Conservation (phyloP, 1,140 invertebrate genomes). For the Drosophila lini region DNA sequence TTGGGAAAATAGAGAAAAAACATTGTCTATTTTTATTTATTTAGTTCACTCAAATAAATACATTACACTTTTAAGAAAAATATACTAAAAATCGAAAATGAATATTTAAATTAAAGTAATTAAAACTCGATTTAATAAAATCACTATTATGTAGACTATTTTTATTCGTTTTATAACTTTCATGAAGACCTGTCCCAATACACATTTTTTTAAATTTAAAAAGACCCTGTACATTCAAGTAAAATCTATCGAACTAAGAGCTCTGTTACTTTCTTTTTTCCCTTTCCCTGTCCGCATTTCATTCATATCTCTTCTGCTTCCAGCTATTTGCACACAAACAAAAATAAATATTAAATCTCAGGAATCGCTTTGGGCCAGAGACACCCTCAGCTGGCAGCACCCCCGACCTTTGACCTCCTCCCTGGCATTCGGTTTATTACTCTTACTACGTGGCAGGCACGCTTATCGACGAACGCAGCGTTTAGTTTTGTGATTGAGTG, state of each 20-base stretch:
- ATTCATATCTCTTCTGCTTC: constrained; percentile 64
- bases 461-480: constrained; percentile 72
- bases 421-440: constrained; percentile 43
- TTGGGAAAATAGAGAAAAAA: not conserved
- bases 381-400: constrained; percentile 10
- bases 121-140: too few relatives aligned
- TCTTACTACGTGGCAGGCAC: constrained; percentile 60
- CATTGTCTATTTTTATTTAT: too few relatives aligned
- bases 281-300: constrained; percentile 10
- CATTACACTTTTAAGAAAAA: too few relatives aligned
- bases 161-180: too few relatives aligned
- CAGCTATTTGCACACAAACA: constrained; percentile 83
- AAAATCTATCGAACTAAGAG: constrained; percentile 17
- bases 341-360: constrained; percentile 83
- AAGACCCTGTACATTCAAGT: constrained; percentile 6
- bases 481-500: constrained; percentile 83
- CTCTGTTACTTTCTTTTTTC: not conserved
- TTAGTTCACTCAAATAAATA: too few relatives aligned
- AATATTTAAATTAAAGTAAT: too few relatives aligned
- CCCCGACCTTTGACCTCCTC: constrained; percentile 2
- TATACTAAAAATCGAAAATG: too few relatives aligned
- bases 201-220: not conserved
- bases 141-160: too few relatives aligned
- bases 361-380: constrained; percentile 68
- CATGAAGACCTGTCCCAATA: too few relatives aligned